These are phyloP conservation scores for Sinelater perroti DNA, from an alignment of 2,888 invertebrate genomes.

Conservation along the genomic window DNA sequence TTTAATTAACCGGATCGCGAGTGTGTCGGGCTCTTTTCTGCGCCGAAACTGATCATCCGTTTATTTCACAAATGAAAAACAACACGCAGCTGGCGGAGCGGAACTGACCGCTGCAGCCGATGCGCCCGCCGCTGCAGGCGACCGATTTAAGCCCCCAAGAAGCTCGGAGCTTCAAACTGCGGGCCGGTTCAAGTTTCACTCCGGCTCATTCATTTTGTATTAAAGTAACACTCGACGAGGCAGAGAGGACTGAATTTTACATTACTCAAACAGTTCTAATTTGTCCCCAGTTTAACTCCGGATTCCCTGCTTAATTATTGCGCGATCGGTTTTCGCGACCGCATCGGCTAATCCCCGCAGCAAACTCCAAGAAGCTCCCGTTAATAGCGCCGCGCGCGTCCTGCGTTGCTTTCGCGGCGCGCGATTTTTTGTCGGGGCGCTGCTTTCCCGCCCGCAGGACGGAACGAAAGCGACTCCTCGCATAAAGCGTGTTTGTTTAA, in stretches of 20 bases:
- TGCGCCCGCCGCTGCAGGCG: too few relatives aligned
- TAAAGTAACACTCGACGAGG: slow-evolving; percentile 32
- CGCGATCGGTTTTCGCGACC: slow-evolving; percentile 24
- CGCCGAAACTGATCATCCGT: slow-evolving; percentile 26
- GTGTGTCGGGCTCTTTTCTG: too few relatives aligned
- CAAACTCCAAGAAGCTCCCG: slow-evolving; percentile 18
- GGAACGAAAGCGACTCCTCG: slow-evolving; percentile 24
- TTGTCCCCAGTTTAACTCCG: slow-evolving; percentile 44
- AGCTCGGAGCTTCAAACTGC: slow-evolving; percentile 24
- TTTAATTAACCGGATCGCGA: slow-evolving; percentile 31
- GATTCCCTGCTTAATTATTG: slow-evolving; percentile 34
- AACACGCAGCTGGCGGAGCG: too few relatives aligned
- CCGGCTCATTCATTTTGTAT: slow-evolving; percentile 41
- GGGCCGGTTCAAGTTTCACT: slow-evolving; percentile 29
- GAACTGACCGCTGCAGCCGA: too few relatives aligned
- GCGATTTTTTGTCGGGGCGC: slow-evolving; percentile 3
- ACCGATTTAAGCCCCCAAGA: slow-evolving; percentile 12
- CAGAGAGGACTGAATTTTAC: slow-evolving; percentile 45
- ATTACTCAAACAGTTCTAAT: slow-evolving; percentile 47
- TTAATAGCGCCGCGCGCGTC: slow-evolving; percentile 10
- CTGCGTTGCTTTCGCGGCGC: background rate
- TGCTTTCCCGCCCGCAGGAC: slow-evolving; percentile 20
- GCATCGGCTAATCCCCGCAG: slow-evolving; percentile 16
- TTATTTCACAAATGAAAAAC: too few relatives aligned
- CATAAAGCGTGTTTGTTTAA: slow-evolving; percentile 37